phyloP scores from a whole-genome alignment of 2,797 vertebrate genomes.

The Phylloscopus collybita region DNA sequence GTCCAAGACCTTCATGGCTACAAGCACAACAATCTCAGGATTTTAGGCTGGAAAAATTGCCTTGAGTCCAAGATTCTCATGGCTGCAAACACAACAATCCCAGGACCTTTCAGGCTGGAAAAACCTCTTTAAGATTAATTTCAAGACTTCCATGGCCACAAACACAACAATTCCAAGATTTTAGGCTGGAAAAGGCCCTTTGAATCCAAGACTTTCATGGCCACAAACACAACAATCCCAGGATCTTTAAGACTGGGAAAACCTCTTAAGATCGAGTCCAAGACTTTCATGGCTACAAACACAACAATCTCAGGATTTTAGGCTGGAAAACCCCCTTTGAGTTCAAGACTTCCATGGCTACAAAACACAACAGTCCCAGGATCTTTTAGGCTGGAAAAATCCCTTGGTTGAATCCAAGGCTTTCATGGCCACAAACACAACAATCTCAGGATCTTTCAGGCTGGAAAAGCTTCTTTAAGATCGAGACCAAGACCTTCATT shows the following conservation, averaged over 20 bases:
- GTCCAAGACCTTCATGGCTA: no score
- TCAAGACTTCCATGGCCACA: slow-evolving; percentile 87
- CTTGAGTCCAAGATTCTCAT: neutral
- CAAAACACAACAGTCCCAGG: neutral
- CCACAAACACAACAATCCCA: neutral
- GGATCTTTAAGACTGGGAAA: no score
- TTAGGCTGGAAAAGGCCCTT: neutral
- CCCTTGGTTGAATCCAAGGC: neutral
- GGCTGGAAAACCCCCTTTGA: neutral
- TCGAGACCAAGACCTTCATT: no score
- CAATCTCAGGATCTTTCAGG: neutral
- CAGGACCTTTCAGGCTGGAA: no score
- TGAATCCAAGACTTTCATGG: neutral
- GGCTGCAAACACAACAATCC: neutral
- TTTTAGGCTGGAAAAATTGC: neutral
- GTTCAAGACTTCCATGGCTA: no score
- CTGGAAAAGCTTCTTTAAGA: no score
- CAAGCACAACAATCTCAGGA: neutral
- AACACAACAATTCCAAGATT: neutral
- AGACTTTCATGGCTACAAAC: no score
- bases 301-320: no score
- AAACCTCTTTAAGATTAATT: no score
- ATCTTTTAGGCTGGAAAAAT: neutral
- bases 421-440: no score
- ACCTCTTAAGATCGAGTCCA: no score